These are phyloP conservation scores for Pristionchus japonicus DNA, from an alignment of 2,888 invertebrate species.

Conservation along the genomic window DNA sequence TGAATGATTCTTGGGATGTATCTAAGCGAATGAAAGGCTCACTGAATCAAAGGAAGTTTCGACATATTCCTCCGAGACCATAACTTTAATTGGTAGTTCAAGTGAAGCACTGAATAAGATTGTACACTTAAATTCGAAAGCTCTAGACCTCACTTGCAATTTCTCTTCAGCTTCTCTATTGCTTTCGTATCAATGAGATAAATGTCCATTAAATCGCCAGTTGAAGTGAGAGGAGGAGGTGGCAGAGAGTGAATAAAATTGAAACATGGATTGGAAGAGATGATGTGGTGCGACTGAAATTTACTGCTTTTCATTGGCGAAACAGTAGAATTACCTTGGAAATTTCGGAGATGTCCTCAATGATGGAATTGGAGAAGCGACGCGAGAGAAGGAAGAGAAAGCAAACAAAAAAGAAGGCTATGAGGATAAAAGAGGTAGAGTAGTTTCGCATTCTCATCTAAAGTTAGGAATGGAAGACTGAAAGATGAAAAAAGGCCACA, in stretches of 20 bases:
- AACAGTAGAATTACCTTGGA: not conserved
- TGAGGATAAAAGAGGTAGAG: not conserved
- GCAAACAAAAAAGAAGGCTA: not conserved
- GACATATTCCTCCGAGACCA: not conserved
- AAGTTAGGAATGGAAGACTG: not conserved
- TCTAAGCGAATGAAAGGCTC: not conserved
- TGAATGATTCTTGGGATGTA: not conserved
- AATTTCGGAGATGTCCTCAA: not conserved
- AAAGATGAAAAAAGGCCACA: not conserved
- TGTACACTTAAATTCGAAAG: no score
- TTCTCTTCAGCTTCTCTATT: not conserved
- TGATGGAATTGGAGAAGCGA: not conserved
- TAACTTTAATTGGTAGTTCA: not conserved
- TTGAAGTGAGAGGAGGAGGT: not conserved
- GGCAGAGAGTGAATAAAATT: not conserved
- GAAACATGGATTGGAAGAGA: conserved; percentile 24
- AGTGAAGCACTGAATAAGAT: not conserved
- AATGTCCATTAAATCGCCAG: not conserved
- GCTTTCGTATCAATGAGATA: not conserved
- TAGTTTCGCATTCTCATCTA: not conserved
- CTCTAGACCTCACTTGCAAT: conserved; percentile 1
- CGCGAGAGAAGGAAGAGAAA: not conserved
- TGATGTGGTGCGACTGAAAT: not conserved
- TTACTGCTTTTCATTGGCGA: not conserved
- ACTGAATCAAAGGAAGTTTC: not conserved